phyloP scores from a whole-genome alignment of 2,888 invertebrate genomes.

The Marronus borbonicus region DNA sequence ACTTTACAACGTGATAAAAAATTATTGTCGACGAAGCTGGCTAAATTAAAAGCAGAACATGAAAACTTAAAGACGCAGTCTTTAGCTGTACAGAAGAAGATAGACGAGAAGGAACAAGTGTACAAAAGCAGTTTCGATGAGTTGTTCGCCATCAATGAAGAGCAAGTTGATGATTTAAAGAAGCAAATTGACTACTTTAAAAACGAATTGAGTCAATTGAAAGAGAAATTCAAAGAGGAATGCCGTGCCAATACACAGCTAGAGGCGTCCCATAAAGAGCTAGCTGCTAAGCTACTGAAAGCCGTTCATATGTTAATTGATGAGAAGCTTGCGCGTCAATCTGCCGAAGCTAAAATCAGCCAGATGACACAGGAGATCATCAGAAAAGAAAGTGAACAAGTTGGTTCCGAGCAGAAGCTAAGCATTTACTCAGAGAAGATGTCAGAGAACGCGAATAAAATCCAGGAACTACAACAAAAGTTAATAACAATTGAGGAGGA shows the following conservation, averaged over 20 bases:
- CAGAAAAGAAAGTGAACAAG: conserved; percentile 48
- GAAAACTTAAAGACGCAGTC: conserved; percentile 12
- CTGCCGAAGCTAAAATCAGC: conserved; percentile 49
- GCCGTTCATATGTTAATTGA: conserved; percentile 61
- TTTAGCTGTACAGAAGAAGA: conserved; percentile 1
- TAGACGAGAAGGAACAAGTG: conserved; percentile 17
- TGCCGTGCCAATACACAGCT: background rate
- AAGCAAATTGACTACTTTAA: conserved; percentile 12
- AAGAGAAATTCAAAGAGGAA: conserved; percentile 18
- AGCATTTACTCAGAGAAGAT: conserved; percentile 15
- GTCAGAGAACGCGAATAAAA: conserved; percentile 47
- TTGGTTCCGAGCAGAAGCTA: conserved; percentile 34
- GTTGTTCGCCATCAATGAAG: conserved; percentile 5
- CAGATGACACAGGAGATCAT: conserved; percentile 45
- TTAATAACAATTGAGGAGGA: background rate
- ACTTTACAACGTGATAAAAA: conserved; percentile 2
- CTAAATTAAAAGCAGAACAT: conserved; percentile 9
- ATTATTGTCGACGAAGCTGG: background rate
- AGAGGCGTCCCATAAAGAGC: conserved; percentile 61
- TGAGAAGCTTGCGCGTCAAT: conserved; percentile 60
- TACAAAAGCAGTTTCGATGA: conserved; percentile 22
- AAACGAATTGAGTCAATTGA: background rate
- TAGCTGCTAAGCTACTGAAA: conserved; percentile 61
- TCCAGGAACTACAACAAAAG: conserved; percentile 11
- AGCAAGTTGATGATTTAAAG: conserved; percentile 7